A percentile compares a stretch with the other conserved stretches of the same genome.
These are phyloP conservation scores for Callipepla californica DNA, from an alignment of 2,113 vertebrate genomes.

Conservation along the genomic window DNA sequence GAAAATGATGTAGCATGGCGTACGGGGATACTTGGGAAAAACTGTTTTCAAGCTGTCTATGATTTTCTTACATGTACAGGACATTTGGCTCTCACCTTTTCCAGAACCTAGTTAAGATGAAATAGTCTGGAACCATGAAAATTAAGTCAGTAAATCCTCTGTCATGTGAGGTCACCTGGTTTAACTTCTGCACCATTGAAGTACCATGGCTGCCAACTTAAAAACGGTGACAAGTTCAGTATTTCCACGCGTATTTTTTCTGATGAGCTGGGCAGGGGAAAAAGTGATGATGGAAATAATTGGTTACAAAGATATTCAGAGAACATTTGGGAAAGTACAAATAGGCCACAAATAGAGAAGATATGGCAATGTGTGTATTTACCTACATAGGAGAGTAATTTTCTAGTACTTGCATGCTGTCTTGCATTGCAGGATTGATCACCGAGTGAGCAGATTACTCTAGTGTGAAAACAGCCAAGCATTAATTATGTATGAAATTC, in stretches of 20 bases:
- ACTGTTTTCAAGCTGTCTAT: not conserved
- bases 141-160: not conserved
- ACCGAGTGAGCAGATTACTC: not conserved
- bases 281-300: not conserved
- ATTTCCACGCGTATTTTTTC: not conserved
- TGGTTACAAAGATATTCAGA: not conserved
- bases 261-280: not conserved
- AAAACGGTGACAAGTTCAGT: not conserved
- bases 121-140: not conserved
- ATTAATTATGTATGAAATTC: constrained; percentile 28
- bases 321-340: not conserved
- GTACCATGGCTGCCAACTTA: not conserved
- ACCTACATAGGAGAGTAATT: not conserved
- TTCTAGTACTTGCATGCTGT: not conserved
- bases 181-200: not conserved
- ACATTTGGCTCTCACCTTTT: not conserved
- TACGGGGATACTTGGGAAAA: not conserved
- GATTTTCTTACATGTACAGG: not conserved
- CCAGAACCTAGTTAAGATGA: not conserved
- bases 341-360: not conserved
- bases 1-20: not conserved
- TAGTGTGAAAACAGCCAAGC: not conserved
- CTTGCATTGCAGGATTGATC: not conserved
- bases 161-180: not conserved
- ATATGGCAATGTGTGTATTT: not conserved